Conservation (phyloP, 2,797 vertebrate species). For the Cyclopterus lumpus region DNA sequence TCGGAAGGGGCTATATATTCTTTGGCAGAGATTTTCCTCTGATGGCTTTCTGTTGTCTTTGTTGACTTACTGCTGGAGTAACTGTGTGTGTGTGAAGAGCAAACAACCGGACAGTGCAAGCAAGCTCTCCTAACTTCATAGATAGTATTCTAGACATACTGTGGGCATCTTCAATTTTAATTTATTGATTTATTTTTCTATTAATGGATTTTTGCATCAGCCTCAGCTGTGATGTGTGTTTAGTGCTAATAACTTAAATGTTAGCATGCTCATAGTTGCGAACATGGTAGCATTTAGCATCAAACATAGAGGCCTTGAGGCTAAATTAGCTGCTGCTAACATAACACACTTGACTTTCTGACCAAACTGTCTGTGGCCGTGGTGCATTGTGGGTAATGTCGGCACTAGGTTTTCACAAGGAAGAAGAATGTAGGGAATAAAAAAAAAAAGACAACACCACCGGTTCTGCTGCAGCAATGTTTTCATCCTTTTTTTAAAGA, state of each 20-base stretch:
- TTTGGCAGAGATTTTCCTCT: neutral
- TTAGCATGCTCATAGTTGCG: neutral
- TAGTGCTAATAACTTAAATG: neutral
- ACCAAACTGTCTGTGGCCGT: neutral
- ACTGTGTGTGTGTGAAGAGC: neutral
- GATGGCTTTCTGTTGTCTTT: conserved; percentile 13
- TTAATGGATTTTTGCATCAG: neutral
- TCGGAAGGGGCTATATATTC: neutral
- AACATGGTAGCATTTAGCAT: neutral
- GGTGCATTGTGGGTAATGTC: neutral
- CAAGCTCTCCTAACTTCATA: neutral
- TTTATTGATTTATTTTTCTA: neutral
- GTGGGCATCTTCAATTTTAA: neutral
- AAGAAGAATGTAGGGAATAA: neutral
- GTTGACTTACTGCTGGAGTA: neutral
- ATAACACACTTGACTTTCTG: neutral
- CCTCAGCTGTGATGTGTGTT: neutral
- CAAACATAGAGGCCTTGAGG: neutral
- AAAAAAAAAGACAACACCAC: too few species aligned
- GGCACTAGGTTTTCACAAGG: neutral
- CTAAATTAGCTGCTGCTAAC: neutral
- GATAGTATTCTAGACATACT: neutral
- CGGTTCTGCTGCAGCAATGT: too few species aligned
- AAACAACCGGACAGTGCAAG: conserved; percentile 8
- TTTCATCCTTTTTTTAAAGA: too few species aligned